Evolutionary conservation across 2,113 vertebrate genomes (phyloP).

Genomic region (Pteronura brasiliensis): DNA sequence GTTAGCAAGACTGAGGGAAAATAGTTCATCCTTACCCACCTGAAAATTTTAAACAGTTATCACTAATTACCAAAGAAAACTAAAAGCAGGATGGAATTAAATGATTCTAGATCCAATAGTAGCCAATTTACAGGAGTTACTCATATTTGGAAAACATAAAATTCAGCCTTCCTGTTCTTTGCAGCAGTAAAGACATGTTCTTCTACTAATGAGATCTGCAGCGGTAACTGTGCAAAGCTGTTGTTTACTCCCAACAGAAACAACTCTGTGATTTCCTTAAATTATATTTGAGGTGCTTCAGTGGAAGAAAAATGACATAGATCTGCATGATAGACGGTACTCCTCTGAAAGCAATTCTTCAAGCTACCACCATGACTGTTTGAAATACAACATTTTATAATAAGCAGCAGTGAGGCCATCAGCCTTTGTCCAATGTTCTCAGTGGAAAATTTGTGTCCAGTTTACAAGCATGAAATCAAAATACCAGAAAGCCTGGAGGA

Average conservation of each 20-base stretch:
- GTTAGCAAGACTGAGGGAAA: background rate
- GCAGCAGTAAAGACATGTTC: background rate
- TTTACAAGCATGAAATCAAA: slow-evolving; percentile 17
- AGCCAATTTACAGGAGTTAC: background rate
- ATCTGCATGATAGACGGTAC: background rate
- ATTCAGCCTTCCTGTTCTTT: background rate
- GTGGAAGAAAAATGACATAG: background rate
- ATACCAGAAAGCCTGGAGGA: background rate
- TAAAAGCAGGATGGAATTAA: background rate
- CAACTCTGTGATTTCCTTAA: background rate
- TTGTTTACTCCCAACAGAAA: background rate
- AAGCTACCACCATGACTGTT: background rate
- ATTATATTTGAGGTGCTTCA: background rate
- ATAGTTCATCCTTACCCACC: background rate
- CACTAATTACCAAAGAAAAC: background rate
- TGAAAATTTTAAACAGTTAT: background rate
- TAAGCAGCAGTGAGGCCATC: background rate
- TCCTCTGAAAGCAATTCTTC: background rate
- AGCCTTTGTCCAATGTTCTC: background rate
- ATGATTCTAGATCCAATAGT: background rate
- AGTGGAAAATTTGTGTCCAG: background rate
- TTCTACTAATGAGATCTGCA: background rate
- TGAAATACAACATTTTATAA: background rate
- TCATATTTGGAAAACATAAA: background rate
- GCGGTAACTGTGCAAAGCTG: background rate